Conservation (phyloP, 2,113 vertebrate species). For the Neogobius melanostomus region DNA sequence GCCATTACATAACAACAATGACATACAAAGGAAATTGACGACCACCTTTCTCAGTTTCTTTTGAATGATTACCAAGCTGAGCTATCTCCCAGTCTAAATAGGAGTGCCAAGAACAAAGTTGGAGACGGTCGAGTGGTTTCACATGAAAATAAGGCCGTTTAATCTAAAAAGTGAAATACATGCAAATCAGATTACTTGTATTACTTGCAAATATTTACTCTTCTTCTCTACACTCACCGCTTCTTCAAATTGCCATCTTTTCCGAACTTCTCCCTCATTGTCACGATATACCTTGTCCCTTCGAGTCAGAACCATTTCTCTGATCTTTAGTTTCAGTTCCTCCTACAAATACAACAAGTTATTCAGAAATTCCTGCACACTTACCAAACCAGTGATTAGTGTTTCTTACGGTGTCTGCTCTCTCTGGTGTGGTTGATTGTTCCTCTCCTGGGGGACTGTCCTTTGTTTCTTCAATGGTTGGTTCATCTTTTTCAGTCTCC, state of each 20-base stretch:
- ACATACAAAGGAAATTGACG: not conserved
- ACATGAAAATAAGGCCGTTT: slow-evolving; percentile 86
- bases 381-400: not conserved
- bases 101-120: slow-evolving; percentile 83
- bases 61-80: slow-evolving; percentile 41
- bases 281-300: slow-evolving; percentile 78
- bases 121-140: slow-evolving; percentile 79
- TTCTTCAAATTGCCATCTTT: slow-evolving; percentile 84
- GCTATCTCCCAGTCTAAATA: slow-evolving; percentile 84
- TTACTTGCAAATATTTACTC: too few relatives aligned
- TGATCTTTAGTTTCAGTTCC: slow-evolving; percentile 79
- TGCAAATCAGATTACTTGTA: not conserved
- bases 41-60: slow-evolving; percentile 31
- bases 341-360: slow-evolving; percentile 56
- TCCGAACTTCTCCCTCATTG: slow-evolving; percentile 82
- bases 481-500: slow-evolving; percentile 68
- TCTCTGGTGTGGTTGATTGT: slow-evolving; percentile 58
- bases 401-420: slow-evolving; percentile 67
- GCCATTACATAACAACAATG: not conserved
- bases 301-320: slow-evolving; percentile 73
- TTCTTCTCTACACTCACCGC: slow-evolving; percentile 68
- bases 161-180: slow-evolving; percentile 66
- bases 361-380: not conserved
- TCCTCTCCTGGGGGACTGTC: slow-evolving; percentile 82
- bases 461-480: slow-evolving; percentile 66